A percentile compares a stretch with the other conserved stretches of the same genome.
These are phyloP conservation scores for Rapana venosa DNA, from an alignment of 2,888 invertebrate species.

Conservation along the genomic window DNA sequence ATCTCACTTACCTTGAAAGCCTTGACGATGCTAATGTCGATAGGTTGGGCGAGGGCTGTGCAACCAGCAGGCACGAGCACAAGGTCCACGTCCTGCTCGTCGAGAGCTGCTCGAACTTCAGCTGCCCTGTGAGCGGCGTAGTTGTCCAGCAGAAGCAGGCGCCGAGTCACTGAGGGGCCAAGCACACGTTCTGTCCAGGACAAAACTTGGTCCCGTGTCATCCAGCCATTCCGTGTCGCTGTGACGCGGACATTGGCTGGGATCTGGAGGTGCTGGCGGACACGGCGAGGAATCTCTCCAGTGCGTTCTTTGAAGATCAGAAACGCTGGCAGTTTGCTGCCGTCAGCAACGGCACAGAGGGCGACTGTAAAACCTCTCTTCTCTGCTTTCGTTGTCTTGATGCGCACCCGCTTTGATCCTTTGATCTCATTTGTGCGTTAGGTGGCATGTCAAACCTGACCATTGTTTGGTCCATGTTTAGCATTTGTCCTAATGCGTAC, in stretches of 20 bases:
- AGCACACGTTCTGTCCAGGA: constrained; percentile 16
- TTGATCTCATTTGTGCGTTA: constrained; percentile 15
- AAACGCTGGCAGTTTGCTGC: constrained; percentile 20
- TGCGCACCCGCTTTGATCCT: constrained; percentile 8
- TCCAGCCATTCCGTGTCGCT: constrained; percentile 36
- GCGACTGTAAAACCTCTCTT: constrained; percentile 34
- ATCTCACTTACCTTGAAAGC: constrained; percentile 24
- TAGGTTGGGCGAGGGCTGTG: constrained; percentile 31
- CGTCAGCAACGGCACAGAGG: constrained; percentile 24
- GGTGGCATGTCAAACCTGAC: constrained; percentile 32
- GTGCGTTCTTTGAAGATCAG: constrained; percentile 34
- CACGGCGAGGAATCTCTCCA: constrained; percentile 26
- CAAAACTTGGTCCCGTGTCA: constrained; percentile 1
- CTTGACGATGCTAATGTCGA: constrained; percentile 28
- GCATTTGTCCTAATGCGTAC: constrained; percentile 19
- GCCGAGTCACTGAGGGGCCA: constrained; percentile 21
- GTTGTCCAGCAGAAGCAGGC: constrained; percentile 31
- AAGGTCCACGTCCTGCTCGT: constrained; percentile 20
- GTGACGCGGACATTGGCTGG: constrained; percentile 23
- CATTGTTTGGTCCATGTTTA: constrained; percentile 36
- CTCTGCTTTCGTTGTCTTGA: constrained; percentile 15
- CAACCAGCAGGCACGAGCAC: constrained; percentile 35
- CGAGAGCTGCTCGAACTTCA: constrained; percentile 7
- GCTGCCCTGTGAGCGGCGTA: neutral
- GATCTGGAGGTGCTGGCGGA: neutral